phyloP scores from a whole-genome alignment of 1,140 invertebrate genomes.

The Capitella teleta region DNA sequence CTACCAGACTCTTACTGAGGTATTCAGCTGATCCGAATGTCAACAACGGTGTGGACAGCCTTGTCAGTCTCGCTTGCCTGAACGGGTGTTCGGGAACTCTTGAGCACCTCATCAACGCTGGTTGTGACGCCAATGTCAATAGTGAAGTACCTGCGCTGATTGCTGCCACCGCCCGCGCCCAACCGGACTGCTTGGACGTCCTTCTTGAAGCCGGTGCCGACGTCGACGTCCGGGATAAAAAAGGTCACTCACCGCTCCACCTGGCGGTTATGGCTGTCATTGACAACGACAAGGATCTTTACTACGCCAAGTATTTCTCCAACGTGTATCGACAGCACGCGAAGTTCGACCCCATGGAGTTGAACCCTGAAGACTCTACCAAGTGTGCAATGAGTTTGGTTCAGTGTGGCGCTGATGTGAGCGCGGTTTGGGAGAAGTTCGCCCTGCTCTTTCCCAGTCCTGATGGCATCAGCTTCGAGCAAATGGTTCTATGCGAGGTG shows the following conservation, averaged over 20 bases:
- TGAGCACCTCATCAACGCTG: background rate
- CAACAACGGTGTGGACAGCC: background rate
- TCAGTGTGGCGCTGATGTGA: constrained; percentile 3
- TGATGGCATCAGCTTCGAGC: constrained; percentile 6
- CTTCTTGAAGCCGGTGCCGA: constrained; percentile 50
- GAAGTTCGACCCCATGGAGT: constrained; percentile 1
- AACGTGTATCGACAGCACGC: constrained; percentile 8
- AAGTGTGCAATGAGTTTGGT: constrained; percentile 10
- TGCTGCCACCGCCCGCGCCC: background rate
- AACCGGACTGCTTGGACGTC: constrained; percentile 6
- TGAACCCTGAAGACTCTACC: constrained; percentile 2
- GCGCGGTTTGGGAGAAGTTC: constrained; percentile 3
- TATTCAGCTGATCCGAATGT: constrained; percentile 43
- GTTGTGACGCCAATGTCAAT: background rate
- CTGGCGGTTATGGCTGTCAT: constrained; percentile 5
- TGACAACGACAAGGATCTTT: background rate
- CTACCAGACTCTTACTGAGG: constrained; percentile 50
- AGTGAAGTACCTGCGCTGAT: constrained; percentile 4
- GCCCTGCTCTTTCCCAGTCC: constrained; percentile 4
- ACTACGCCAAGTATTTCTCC: constrained; percentile 8
- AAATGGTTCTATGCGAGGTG: constrained; percentile 11
- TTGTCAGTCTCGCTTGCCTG: constrained; percentile 1
- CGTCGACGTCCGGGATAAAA: constrained; percentile 64
- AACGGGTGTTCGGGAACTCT: background rate
- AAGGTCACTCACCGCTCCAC: constrained; percentile 71